Evolutionary conservation across 2,113 vertebrate genomes (phyloP), one percentile per base, ranked within the genome.

Genomic region (Lanius ludovicianus): DNA sequence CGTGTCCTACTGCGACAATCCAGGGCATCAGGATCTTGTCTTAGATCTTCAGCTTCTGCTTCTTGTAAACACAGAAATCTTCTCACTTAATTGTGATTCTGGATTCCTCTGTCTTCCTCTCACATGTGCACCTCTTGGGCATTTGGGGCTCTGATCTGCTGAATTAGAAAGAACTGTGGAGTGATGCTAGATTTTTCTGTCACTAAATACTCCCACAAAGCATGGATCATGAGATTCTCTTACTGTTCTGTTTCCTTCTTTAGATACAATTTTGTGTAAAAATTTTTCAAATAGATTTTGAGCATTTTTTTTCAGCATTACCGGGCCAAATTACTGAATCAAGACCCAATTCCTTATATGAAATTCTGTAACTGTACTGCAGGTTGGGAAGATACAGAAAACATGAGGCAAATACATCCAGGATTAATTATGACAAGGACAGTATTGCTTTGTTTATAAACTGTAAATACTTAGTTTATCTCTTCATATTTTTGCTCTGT

Each of bases 121-220:
- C 25, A 2, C 8, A 1, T 0, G 0, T 70, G 30, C 49, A 31
- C 8, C 33, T 67, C 52, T n/a, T 44, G 19, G 47, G 41, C 4
- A 1, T 15, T 70, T 71, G 39, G 57, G 55, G 52, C 28, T 49
- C 11, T 28, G 21, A 50, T 55, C 16, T 67, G n/a, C 30, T 70
- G 83, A 59, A 44, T 70, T 77, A 39, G 71, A 41, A 73, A 50
- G 52, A 52, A 44, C 9, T 67, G 55, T 52, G 24, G 16, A 65
- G 27, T 8, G 31, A 35, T 37, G 35, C 33, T 35, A 49, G 52
- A 15, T 33, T 86, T 69, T 71, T 60, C 35, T 86, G 25, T 75
- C 1, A 1, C 9, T 57, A 57, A 17, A 18, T 75, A n/a, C 17
- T 73, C 30, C 68, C 30, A 14, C 20, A 63, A 76, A 90, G 33